Percentiles rank a stretch among this genome's conserved stretches.
These are phyloP conservation scores for Penaeus indicus DNA, from an alignment of 1,140 invertebrate species.

Conservation along the genomic window DNA sequence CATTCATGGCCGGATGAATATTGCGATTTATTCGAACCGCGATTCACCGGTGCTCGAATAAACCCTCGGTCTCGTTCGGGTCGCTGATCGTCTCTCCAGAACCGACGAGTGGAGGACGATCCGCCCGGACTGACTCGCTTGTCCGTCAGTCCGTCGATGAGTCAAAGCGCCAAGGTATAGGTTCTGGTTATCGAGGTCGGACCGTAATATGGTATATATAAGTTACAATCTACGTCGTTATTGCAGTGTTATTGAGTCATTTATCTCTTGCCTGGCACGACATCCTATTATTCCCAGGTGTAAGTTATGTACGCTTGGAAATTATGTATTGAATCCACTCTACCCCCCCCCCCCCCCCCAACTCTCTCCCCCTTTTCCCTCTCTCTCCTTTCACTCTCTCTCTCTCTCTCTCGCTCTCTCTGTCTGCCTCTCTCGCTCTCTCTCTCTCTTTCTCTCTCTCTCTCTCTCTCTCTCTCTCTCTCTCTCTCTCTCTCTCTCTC, in stretches of 20 bases:
- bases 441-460: background rate
- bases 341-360: slow-evolving; percentile 37
- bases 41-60: background rate
- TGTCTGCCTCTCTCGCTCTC: slow-evolving; percentile 17
- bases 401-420: slow-evolving; percentile 19
- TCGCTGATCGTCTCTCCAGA: background rate
- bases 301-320: slow-evolving; percentile 54
- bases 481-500: background rate
- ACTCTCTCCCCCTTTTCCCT: slow-evolving; percentile 15
- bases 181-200: slow-evolving; percentile 9
- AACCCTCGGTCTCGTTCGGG: too few species aligned
- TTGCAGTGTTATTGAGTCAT: slow-evolving; percentile 62
- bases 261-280: slow-evolving; percentile 61
- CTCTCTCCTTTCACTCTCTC: slow-evolving; percentile 33
- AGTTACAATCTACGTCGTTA: slow-evolving; percentile 61
- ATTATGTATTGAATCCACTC: slow-evolving; percentile 61
- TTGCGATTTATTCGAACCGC: background rate
- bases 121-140: background rate
- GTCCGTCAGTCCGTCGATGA: background rate
- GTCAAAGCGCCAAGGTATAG: background rate
- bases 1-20: slow-evolving; percentile 13
- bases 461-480: slow-evolving; percentile 1
- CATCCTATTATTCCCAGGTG: slow-evolving; percentile 62
- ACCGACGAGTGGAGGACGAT: background rate
- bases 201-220: slow-evolving; percentile 58